These are phyloP conservation scores for Chaunax sp. DNA, from an alignment of 2,797 vertebrate species.

Conservation along the genomic window DNA sequence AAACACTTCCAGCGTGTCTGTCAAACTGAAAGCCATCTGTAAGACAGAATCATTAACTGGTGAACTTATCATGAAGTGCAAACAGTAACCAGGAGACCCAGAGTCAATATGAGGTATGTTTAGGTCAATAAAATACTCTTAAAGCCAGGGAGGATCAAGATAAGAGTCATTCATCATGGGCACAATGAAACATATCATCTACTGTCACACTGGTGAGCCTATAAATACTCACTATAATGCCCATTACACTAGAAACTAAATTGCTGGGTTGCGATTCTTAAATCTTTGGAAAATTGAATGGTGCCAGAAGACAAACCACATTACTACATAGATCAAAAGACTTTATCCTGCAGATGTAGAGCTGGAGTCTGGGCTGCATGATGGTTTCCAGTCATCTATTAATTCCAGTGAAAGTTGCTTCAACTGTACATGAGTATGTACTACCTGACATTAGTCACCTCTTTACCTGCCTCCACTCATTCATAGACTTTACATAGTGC, in stretches of 20 bases:
- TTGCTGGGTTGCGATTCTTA: neutral
- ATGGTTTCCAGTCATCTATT: neutral
- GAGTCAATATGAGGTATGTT: conserved; percentile 10
- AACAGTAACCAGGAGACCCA: conserved; percentile 46
- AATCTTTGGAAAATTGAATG: neutral
- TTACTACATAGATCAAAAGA: neutral
- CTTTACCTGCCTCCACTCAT: neutral
- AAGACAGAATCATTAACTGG: conserved; percentile 6
- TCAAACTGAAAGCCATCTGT: conserved; percentile 38
- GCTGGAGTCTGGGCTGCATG: neutral
- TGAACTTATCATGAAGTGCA: conserved; percentile 31
- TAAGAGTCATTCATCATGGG: neutral
- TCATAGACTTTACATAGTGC: neutral
- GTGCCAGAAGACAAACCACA: neutral
- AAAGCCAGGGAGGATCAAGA: neutral
- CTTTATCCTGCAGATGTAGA: neutral
- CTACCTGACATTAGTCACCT: no score
- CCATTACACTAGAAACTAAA: neutral
- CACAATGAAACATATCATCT: neutral
- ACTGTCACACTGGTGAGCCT: neutral
- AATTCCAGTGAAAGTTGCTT: neutral
- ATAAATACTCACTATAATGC: neutral
- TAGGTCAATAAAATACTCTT: conserved; percentile 14
- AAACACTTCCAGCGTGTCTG: neutral
- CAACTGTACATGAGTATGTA: neutral